These are phyloP conservation scores for Drosophila bocqueti DNA, from an alignment of 1,140 invertebrate genomes.

Conservation along the genomic window DNA sequence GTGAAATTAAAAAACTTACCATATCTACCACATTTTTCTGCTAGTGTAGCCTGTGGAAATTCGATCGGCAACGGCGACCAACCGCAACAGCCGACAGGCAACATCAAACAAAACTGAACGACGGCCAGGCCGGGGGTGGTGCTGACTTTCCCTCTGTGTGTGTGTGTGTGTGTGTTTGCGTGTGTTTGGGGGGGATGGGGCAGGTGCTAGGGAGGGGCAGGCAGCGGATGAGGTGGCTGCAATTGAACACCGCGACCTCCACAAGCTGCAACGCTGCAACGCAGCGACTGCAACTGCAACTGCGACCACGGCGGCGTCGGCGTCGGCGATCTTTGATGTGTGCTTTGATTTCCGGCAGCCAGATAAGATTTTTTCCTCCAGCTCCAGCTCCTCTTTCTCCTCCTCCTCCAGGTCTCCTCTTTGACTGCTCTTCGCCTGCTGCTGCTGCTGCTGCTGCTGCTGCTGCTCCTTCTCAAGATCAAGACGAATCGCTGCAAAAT, in stretches of 20 bases:
- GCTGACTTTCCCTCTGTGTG: background rate
- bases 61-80: slow-evolving; percentile 54
- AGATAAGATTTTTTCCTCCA: slow-evolving; percentile 77
- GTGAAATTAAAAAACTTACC: too few relatives aligned
- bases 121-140: background rate
- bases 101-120: slow-evolving; percentile 44
- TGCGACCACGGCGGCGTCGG: slow-evolving; percentile 36
- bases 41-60: slow-evolving; percentile 36
- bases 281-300: slow-evolving; percentile 10
- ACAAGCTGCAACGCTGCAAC: slow-evolving; percentile 30
- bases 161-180: background rate
- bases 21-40: background rate
- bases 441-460: slow-evolving; percentile 7
- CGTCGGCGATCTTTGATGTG: slow-evolving; percentile 76
- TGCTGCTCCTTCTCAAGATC: slow-evolving; percentile 34
- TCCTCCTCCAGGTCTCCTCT: background rate
- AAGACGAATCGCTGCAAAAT: slow-evolving; percentile 71
- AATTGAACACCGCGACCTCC: slow-evolving; percentile 65
- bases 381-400: background rate
- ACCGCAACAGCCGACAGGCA: slow-evolving; percentile 43
- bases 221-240: slow-evolving; percentile 41
- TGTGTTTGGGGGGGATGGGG: background rate
- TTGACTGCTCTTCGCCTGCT: too few relatives aligned
- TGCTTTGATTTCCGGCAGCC: slow-evolving; percentile 83
- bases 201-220: slow-evolving; percentile 14